Conservation (phyloP, 2,113 vertebrate genomes). For the Columba livia region DNA sequence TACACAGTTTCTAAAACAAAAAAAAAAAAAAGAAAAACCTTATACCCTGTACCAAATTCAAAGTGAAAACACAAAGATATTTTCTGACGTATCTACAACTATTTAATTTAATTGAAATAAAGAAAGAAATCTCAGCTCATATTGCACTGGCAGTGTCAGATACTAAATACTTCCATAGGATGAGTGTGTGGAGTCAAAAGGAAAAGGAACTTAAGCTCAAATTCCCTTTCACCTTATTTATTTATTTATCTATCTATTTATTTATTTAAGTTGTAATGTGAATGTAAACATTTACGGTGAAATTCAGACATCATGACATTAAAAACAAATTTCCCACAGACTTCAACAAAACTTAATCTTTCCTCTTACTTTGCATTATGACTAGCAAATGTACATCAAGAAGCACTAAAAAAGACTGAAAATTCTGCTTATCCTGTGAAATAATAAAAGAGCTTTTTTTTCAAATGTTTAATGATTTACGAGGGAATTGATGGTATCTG, state of each 20-base stretch:
- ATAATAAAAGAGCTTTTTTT: neutral
- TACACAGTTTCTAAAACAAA: neutral
- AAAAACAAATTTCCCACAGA: neutral
- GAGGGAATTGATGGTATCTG: neutral
- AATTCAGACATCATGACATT: neutral
- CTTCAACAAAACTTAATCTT: neutral
- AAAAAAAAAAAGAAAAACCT: neutral
- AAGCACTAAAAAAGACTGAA: neutral
- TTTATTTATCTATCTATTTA: no score
- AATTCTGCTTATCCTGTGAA: neutral
- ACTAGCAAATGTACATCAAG: neutral
- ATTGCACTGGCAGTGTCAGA: neutral
- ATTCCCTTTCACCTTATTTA: neutral
- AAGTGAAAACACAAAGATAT: neutral
- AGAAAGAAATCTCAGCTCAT: neutral
- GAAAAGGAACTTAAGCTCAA: neutral
- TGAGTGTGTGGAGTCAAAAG: neutral
- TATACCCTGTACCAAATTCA: neutral
- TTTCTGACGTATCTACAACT: neutral
- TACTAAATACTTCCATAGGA: neutral
- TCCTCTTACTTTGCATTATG: neutral
- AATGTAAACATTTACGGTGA: neutral
- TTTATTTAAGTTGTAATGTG: neutral
- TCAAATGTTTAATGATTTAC: neutral
- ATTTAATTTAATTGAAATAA: neutral